Evolutionary conservation across 2,113 vertebrate species (phyloP), one percentile per base, ranked within the genome.

Genomic region (Morone saxatilis): DNA sequence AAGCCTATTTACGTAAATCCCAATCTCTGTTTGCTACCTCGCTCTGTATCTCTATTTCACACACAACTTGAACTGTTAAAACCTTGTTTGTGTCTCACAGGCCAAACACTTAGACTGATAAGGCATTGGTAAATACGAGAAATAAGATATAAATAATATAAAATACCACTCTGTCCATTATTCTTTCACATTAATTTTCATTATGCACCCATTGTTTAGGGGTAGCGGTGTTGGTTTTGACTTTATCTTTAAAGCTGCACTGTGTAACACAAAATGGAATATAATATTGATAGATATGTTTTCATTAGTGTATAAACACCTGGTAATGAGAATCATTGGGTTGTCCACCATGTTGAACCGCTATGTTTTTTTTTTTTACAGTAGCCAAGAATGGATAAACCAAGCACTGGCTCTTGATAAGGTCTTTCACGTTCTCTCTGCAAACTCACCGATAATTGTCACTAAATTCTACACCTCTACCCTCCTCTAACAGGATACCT

Each of bases 31-130:
- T n/a, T n/a, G 40, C 11, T 25, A 60, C 8, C 38, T 48, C n/a
- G 25, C 4, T 60, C 43, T 9, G 45, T 43, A 51, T 71, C 38
- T 71, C n/a, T 79, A 7, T 66, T 87, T 68, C n/a, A 11, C 57
- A 56, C 2, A 7, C 57, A 38, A 47, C 48, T 69, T 45, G 9
- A 68, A 53, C 63, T 43, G 14, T 41, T 40, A 20, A 40, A 41
- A 41, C 17, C 38, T 20, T 10, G 14, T 17, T 20, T 19, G 22
- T 9, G 4, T 67, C 9, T 45, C 40, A 14, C 20, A 22, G 22
- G 57, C 25, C 6, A 9, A 12, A 20, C 4, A 2, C 54, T 12
- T 12, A 16, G 22, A 57, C n/a, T 57, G 54, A 57, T n/a, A 13
- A 22, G 53, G 56, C 12, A 7, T 14, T 14, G 6, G 5, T 4